Base-by-base conservation (phyloP, 2,888 invertebrate genomes). In the Beris chalybata region DNA sequence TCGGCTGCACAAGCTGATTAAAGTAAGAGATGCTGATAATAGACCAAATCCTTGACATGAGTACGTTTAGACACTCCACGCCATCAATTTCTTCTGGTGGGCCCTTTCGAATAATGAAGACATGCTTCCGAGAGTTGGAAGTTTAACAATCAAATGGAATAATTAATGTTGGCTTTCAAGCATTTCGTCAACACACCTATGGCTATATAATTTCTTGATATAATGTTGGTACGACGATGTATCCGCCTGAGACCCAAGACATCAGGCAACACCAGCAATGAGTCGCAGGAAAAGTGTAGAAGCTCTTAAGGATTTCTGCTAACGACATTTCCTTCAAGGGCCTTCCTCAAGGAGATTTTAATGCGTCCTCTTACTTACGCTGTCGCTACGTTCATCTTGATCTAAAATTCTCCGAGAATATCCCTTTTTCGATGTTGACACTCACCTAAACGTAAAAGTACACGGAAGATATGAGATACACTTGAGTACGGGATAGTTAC, bases 121-220 rank as follows among this genome's bases (percentile, higher is more conserved):
- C 31, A 15, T 43, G 38, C 6, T 32, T 29, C 43, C 31, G n/a
- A n/a, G 38, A 56, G 22, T 43, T 43, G 56, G 29, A 38, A 13
- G 13, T 15, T 38, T 56, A 56, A 56, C 56, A 56, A 56, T 56
- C 56, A 56, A 56, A 56, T 56, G 56, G 56, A 56, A 43, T 56
- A 56, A 56, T 56, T 56, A 56, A 38, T 56, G 56, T 38, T 56
- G 22, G 56, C 56, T 56, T 43, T 43, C 44, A 9, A 38, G 4
- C 13, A 56, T 43, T 56, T 56, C 43, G 15, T 38, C 38, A 31
- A 56, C 13, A n/a, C 54, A 56, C 9, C 56, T 56, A 38, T 56
- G n/a, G 7, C 3, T 38, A 43, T 56, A 43, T 56, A 31, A 38
- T 56, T 43, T 15, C 54, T 31, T 32, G 13, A 38, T 31, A 43